Evolutionary conservation across 2,797 vertebrate species (phyloP), one percentile per base, ranked within the genome.

Genomic region (Megalops cyprinoides): DNA sequence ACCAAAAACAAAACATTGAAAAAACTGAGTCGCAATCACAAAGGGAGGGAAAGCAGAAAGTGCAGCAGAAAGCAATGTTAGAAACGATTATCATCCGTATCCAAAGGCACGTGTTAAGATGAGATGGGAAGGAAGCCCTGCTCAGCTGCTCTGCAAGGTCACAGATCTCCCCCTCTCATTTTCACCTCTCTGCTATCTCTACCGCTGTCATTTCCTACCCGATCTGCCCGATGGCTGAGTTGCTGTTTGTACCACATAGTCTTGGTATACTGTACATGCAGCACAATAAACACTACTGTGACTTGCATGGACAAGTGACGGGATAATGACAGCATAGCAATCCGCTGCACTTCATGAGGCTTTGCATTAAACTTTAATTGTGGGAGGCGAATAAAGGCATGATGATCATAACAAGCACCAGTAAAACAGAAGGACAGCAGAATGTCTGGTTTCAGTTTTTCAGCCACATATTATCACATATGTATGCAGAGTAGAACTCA

Each of bases 1-100:
- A 86, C 84, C 82, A 79, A 78, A 87, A 88, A 81, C 77, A 74
- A 49, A 71, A 58, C 18, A 65, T 5, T 51, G n/a, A 10, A 51
- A 86, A 84, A 88, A 85, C 87, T 49, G 67, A 84, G 74, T 10
- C 39, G 79, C 46, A 42, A 78, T 79, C 75, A 55, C 78, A 84
- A 81, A 83, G 2, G 9, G 53, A 53, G 0, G 37, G 14, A 6
- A 4, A 42, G 55, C 20, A 34, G n/a, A 58, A 46, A 42, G 12
- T 37, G 39, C 20, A 4, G 46, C 28, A 49, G 31, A 76, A 18
- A 4, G 46, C 53, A 23, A 6, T 10, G 34, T n/a, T n/a, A n/a
- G 6, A 62, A 75, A 56, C 3, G 56, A 71, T 81, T 58, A 48
- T 42, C 46, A 69, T 15, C 3, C 20, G 49, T 20, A 15, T 53